Evolutionary conservation across 2,113 vertebrate species (phyloP).

Genomic region (Porphyrio hochstetteri): DNA sequence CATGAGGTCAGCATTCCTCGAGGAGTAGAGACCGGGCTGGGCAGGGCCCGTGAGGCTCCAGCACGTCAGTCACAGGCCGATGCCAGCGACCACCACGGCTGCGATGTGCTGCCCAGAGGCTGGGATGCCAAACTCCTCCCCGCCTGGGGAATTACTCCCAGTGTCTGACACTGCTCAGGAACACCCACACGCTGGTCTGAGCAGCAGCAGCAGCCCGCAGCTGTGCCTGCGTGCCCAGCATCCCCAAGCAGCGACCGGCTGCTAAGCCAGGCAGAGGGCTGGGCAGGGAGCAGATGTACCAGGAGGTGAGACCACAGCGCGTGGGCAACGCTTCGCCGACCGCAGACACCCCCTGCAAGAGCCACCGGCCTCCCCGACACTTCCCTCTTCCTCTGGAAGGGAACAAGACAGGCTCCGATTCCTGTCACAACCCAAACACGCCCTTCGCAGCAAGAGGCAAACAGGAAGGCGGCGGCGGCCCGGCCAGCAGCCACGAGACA

Average conservation of each 20-base stretch:
- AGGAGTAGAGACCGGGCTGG: rapidly evolving
- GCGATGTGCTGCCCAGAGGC: rapidly evolving
- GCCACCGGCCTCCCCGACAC: not conserved
- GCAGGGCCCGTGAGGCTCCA: rapidly evolving
- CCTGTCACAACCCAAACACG: not conserved
- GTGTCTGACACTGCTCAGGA: not conserved
- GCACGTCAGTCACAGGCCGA: rapidly evolving
- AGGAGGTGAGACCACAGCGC: not conserved
- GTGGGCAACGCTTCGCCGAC: not conserved
- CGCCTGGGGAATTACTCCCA: not conserved
- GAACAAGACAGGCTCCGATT: not conserved
- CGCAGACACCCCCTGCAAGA: not conserved
- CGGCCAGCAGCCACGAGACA: not conserved
- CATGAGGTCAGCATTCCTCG: not conserved
- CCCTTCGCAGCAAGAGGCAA: not conserved
- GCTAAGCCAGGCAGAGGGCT: not conserved
- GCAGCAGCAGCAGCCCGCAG: not conserved
- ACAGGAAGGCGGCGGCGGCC: not conserved
- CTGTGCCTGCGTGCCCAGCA: rapidly evolving
- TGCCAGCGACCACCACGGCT: not conserved
- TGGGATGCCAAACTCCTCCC: not conserved
- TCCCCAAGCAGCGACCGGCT: rapidly evolving
- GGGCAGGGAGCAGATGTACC: not conserved
- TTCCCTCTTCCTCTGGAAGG: not conserved
- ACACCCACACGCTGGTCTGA: rapidly evolving